A percentile compares a stretch with the other conserved stretches of the same genome.
Evolutionary conservation across 2,797 vertebrate species (phyloP).

Genomic region (Cirrhinus molitorella): DNA sequence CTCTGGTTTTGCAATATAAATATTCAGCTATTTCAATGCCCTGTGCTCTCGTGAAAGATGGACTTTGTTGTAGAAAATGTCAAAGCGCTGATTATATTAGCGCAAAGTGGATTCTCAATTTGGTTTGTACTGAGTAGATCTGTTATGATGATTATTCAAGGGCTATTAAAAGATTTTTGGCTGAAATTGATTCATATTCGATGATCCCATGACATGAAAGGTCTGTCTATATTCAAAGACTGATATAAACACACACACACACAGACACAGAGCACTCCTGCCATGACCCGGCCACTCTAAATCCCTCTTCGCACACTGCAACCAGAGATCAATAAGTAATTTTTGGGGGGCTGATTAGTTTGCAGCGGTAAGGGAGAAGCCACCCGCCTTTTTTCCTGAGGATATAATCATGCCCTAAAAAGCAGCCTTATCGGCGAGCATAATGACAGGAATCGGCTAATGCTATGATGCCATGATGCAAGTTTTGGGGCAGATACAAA

Average conservation of each 20-base stretch:
- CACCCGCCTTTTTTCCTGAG: conserved; percentile 86
- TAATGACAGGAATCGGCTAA: conserved; percentile 49
- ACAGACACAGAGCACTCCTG: conserved; percentile 72
- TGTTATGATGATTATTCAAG: conserved; percentile 61
- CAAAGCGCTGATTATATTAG: conserved; percentile 56
- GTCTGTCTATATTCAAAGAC: conserved; percentile 56
- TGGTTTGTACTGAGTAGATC: conserved; percentile 42
- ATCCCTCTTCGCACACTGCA: conserved; percentile 80
- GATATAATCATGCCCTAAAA: conserved; percentile 95
- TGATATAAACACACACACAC: conserved; percentile 33
- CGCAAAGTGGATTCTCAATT: conserved; percentile 47
- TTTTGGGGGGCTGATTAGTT: conserved; percentile 98
- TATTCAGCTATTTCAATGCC: conserved; percentile 24
- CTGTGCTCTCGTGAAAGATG: conserved; percentile 60
- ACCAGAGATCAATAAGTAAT: conserved; percentile 98
- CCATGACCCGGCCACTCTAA: conserved; percentile 84
- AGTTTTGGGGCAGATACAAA: conserved; percentile 59
- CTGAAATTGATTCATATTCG: conserved; percentile 72
- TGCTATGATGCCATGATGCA: conserved; percentile 56
- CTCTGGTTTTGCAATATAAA: conserved; percentile 16
- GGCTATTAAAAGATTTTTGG: conserved; percentile 65
- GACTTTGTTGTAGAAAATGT: conserved; percentile 30
- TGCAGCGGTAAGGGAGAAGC: conserved; percentile 88
- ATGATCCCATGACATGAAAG: conserved; percentile 30
- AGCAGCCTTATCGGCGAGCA: conserved; percentile 77